These are phyloP conservation scores for Latheticus oryzae DNA, from an alignment of 2,888 invertebrate genomes.

Conservation along the genomic window DNA sequence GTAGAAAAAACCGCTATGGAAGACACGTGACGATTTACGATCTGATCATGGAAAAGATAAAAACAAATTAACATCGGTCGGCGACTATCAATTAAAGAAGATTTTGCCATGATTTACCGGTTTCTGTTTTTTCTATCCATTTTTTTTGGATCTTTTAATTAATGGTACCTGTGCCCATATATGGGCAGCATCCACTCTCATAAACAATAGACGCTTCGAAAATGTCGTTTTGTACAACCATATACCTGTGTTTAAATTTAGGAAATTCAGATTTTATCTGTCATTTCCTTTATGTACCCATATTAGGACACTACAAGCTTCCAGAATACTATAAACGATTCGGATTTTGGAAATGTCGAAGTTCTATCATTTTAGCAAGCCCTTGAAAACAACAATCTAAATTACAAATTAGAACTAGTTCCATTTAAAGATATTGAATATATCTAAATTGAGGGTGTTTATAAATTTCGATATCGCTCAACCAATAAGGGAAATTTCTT, in stretches of 20 bases:
- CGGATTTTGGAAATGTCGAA: constrained; percentile 5
- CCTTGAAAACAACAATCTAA: constrained; percentile 10
- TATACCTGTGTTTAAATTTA: too few relatives aligned
- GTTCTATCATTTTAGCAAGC: constrained; percentile 5
- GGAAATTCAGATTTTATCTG: too few relatives aligned
- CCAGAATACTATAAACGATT: constrained; percentile 9
- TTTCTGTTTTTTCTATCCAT: too few relatives aligned
- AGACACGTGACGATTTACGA: constrained; percentile 9
- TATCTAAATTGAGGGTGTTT: constrained; percentile 4
- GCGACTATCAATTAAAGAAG: constrained; percentile 10
- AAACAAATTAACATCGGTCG: constrained; percentile 9
- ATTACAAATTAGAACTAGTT: constrained; percentile 7
- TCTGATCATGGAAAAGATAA: constrained; percentile 1
- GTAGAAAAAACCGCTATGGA: constrained; percentile 9
- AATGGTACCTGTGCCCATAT: too few relatives aligned
- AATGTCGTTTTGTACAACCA: too few relatives aligned
- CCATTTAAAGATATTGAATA: neutral
- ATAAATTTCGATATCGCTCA: constrained; percentile 1
- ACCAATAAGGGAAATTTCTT: constrained; percentile 27
- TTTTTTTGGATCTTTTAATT: too few relatives aligned
- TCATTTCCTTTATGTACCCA: too few relatives aligned
- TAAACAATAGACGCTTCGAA: too few relatives aligned
- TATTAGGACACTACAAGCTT: too few relatives aligned
- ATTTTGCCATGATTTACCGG: too few relatives aligned
- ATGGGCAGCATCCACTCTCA: too few relatives aligned